Base-by-base conservation (phyloP, 1,140 invertebrate species). In the Trichonephila clavipes region DNA sequence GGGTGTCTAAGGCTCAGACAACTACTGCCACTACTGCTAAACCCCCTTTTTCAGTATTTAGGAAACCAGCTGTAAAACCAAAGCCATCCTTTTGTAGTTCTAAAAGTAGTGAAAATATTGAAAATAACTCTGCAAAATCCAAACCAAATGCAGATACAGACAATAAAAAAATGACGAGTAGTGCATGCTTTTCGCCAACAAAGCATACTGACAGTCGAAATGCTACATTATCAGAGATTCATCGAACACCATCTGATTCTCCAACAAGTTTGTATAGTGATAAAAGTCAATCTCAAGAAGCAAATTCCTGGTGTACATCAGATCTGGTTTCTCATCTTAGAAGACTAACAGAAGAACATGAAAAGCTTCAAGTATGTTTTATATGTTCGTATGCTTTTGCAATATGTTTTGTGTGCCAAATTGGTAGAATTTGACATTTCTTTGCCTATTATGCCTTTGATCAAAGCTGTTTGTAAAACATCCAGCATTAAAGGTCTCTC, bases 211-310 rank as follows among this genome's bases (percentile, higher is more conserved):
- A 88, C 61, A 61, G n/a, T 72, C 62, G 58, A 59, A 83, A 61
- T 14, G 21, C 62, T 58, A 16, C 69, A 59, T 83, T 85, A 16
- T n/a, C 51, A 24, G 86, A 92, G 21, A 44, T 28, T 34, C 93
- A 94, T 66, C 40, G 19, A 16, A 90, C 77, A 14, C 93, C 87
- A 16, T 94, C 93, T 8, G 88, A 90, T 59, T 94, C 93, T 12
- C 93, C 93, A 21, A 89, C 93, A 18, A 94, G 93, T 72, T 61
- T 94, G 6, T 81, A 94, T 34, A 94, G 93, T 90, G 93, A 94
- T 69, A 89, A 90, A 40, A 90, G 93, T 61, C 72, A 90, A 28
- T 89, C 87, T 69, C 93, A 94, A 72, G 88, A 94, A 64, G 61
- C 34, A 28, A 94, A 59, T 69, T 94, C 87, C 6, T 94, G 93